These are phyloP conservation scores for Ondatra zibethicus DNA, from an alignment of 2,113 vertebrate genomes.

Conservation along the genomic window DNA sequence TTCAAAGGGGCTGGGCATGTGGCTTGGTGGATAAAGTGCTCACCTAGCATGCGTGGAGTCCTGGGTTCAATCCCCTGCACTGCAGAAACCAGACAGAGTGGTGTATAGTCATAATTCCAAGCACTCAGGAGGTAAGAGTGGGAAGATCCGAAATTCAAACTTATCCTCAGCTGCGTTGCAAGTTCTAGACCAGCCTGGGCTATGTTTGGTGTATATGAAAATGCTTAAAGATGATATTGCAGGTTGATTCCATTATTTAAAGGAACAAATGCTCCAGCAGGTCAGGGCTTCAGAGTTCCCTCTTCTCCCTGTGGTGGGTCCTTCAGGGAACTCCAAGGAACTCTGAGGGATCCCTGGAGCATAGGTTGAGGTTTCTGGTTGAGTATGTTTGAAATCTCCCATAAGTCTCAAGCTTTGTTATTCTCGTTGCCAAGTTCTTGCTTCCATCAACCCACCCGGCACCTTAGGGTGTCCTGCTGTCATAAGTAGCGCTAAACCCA, in stretches of 20 bases:
- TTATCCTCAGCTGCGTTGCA: not conserved
- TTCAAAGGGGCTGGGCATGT: not conserved
- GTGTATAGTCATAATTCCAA: not conserved
- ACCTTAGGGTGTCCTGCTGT: not conserved
- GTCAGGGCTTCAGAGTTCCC: not conserved
- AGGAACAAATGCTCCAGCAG: not conserved
- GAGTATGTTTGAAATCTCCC: not conserved
- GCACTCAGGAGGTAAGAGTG: not conserved
- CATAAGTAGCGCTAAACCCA: not conserved
- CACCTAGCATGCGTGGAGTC: not conserved
- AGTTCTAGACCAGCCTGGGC: not conserved
- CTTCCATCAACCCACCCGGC: not conserved
- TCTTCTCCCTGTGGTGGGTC: not conserved
- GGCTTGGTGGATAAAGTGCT: not conserved
- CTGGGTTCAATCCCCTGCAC: not conserved
- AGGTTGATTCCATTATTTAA: not conserved
- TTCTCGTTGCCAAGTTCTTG: not conserved
- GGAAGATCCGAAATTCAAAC: not conserved
- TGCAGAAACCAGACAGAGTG: not conserved
- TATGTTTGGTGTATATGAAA: not conserved
- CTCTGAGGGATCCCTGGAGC: not conserved
- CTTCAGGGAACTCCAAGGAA: not conserved
- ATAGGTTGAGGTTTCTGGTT: not conserved
- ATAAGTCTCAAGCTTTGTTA: not conserved
- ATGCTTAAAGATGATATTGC: not conserved